Evolutionary conservation across 2,113 vertebrate genomes (phyloP), one percentile per base, ranked within the genome.

Genomic region (Onychostoma macrolepis): DNA sequence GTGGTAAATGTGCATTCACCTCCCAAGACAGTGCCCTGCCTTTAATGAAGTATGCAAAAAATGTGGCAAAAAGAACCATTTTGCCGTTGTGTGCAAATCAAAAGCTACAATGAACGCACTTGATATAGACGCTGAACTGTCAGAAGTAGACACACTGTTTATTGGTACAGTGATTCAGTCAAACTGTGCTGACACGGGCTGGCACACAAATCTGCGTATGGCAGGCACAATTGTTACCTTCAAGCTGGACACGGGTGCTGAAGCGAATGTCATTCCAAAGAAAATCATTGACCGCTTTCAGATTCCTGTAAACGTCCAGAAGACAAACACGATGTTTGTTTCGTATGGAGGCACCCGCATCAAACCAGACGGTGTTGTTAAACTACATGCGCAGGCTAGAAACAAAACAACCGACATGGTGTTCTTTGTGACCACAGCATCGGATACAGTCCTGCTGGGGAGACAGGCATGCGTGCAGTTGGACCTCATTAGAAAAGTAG

Each of bases 51-150:
- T 26, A 4, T 83, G 81, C 17, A 83, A 48, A 43, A 69, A 67
- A 43, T 83, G 61, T 83, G 81, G 63, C 61, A 83, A 69, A 45
- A 69, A 41, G 17, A 69, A 69, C n/a, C n/a, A n/a, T n/a, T n/a
- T n/a, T n/a, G n/a, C n/a, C n/a, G n/a, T n/a, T n/a, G n/a, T n/a
- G n/a, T n/a, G n/a, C n/a, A 81, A 19, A 38, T 58, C 78, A 10
- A 41, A 80, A 30, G 30, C 4, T 5, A 33, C 63, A 21, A 26
- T 81, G 21, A 9, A 24, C 53, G 13, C 6, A 4, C 21, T 65
- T 33, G 26, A 79, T 8, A 28, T 19, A 79, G 76, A 48, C 2
- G 8, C 30, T 19, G 48, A 80, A 13, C 3, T 19, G 33, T 9
- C 50, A 17, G 63, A 50, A 43, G 19, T 72, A 24, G 65, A 84